phyloP scores from a whole-genome alignment of 2,797 vertebrate genomes.

The Moxostoma hubbsi region DNA sequence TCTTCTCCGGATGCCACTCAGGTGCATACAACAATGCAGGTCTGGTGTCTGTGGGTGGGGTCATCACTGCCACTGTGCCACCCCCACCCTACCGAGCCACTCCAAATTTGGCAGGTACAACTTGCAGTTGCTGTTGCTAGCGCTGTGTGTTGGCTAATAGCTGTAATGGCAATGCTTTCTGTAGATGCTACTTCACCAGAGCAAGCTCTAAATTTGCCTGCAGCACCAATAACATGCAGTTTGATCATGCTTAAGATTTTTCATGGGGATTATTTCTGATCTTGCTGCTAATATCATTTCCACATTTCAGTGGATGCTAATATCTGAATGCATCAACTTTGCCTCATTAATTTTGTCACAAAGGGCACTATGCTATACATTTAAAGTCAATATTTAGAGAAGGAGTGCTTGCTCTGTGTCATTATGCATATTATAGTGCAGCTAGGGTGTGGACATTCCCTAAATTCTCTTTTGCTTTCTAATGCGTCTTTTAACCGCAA shows the following conservation, averaged over 20 bases:
- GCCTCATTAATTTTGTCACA: not conserved
- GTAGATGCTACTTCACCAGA: slow-evolving; percentile 5
- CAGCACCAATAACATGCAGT: slow-evolving; percentile 18
- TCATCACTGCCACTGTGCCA: slow-evolving; percentile 87
- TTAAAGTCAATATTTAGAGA: not conserved
- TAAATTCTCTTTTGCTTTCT: not conserved
- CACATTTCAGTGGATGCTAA: not conserved
- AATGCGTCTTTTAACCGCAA: not conserved
- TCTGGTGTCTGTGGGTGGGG: slow-evolving; percentile 90
- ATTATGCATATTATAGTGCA: not conserved
- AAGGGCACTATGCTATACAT: not conserved
- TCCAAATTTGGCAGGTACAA: slow-evolving; percentile 83
- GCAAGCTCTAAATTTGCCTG: slow-evolving; percentile 40
- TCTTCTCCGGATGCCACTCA: slow-evolving; percentile 75
- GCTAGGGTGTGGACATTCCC: slow-evolving; percentile 2
- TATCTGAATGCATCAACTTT: not conserved
- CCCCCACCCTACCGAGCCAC: slow-evolving; percentile 88
- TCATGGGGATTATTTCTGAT: slow-evolving; percentile 18
- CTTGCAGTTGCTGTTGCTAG: slow-evolving; percentile 1
- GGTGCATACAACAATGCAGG: slow-evolving; percentile 97
- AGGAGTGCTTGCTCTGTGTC: slow-evolving; percentile 8
- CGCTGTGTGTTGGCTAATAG: slow-evolving; percentile 21
- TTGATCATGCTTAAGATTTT: slow-evolving; percentile 16
- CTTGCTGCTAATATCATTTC: not conserved
- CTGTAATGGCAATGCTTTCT: slow-evolving; percentile 30